phyloP scores from a whole-genome alignment of 2,888 invertebrate species.

The Athripsodes cinereus region DNA sequence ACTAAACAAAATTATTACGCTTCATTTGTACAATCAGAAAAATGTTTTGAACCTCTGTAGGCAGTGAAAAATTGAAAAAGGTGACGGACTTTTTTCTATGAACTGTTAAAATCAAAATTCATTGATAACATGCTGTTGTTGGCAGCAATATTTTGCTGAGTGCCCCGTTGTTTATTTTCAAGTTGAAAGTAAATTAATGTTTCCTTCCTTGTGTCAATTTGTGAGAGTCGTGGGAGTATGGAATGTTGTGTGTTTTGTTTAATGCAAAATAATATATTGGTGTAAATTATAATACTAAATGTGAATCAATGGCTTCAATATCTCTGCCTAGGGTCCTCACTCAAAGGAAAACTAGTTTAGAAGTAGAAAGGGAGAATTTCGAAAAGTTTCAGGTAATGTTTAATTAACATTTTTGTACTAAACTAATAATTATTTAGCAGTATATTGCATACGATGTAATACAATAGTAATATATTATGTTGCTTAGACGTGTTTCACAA shows the following conservation, averaged over 20 bases:
- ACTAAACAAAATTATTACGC: too few relatives aligned
- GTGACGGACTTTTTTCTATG: too few relatives aligned
- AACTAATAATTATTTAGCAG: too few relatives aligned
- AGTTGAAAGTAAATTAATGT: constrained; percentile 1
- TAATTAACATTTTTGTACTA: background rate
- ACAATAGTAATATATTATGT: too few relatives aligned
- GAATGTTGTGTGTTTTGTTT: background rate
- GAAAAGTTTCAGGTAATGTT: constrained; percentile 69
- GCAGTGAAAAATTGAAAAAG: too few relatives aligned
- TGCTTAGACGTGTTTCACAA: too few relatives aligned
- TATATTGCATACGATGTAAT: too few relatives aligned
- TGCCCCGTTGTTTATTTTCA: background rate
- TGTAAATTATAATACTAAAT: constrained; percentile 9
- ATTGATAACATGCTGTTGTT: too few relatives aligned
- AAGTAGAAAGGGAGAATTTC: constrained; percentile 75
- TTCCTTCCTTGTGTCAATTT: constrained; percentile 11
- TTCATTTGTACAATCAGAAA: too few relatives aligned
- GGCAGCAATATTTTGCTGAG: too few relatives aligned
- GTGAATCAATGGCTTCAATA: constrained; percentile 59
- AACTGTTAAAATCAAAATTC: too few relatives aligned
- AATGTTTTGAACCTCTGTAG: too few relatives aligned
- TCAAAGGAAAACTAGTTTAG: constrained; percentile 68
- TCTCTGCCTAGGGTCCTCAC: constrained; percentile 66
- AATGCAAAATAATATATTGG: background rate
- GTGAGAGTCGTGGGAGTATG: background rate